Percentiles rank a stretch among this genome's conserved stretches.
These are phyloP conservation scores for Hippocampus abdominalis DNA, from an alignment of 2,113 vertebrate species.

Conservation along the genomic window DNA sequence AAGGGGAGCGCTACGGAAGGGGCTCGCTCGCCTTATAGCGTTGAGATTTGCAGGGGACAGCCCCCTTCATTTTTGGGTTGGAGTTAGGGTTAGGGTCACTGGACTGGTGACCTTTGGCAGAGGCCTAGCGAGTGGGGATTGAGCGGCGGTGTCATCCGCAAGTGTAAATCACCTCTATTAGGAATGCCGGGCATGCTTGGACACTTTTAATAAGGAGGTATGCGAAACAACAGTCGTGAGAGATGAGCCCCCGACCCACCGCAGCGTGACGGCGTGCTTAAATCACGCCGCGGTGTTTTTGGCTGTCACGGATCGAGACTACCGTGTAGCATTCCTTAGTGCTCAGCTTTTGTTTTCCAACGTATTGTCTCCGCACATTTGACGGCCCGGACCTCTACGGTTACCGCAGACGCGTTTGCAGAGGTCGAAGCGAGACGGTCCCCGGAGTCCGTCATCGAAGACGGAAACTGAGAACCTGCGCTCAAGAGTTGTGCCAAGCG, in stretches of 20 bases:
- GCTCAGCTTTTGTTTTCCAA: conserved; percentile 12
- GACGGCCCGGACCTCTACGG: conserved; percentile 7
- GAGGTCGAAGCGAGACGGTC: conserved; percentile 18
- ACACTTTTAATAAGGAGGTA: conserved; percentile 68
- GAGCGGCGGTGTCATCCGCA: conserved; percentile 66
- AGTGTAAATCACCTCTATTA: conserved; percentile 72
- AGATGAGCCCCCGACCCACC: conserved; percentile 42
- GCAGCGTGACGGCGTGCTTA: background rate
- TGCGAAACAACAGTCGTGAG: conserved; percentile 68
- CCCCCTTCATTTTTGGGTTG: conserved; percentile 35
- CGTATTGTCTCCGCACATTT: conserved; percentile 12
- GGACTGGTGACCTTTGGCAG: conserved; percentile 63
- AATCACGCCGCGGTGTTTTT: background rate
- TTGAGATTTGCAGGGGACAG: conserved; percentile 29
- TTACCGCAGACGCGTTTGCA: conserved; percentile 5
- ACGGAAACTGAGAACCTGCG: conserved; percentile 30
- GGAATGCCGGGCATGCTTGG: conserved; percentile 59
- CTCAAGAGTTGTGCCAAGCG: conserved; percentile 33
- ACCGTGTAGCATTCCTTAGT: background rate
- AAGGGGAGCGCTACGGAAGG: conserved; percentile 19
- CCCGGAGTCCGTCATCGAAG: conserved; percentile 22
- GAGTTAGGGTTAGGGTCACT: no score
- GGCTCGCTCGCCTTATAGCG: conserved; percentile 10
- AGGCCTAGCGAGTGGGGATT: conserved; percentile 58
- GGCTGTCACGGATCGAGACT: background rate